Base-by-base conservation (phyloP, 1,140 invertebrate species). In the Aphidius ervi region DNA sequence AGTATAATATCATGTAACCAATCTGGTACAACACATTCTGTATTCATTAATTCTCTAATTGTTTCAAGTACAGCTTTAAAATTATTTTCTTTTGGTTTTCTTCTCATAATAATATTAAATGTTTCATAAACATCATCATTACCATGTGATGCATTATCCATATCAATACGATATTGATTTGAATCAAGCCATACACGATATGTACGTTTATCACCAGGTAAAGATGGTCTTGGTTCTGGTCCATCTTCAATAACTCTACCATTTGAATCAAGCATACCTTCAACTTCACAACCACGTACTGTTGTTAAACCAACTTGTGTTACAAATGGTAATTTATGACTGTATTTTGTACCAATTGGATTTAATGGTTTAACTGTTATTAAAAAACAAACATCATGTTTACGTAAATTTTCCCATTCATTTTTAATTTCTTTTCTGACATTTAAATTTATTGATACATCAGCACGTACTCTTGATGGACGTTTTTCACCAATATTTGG, bases 1-100 rank as follows among this genome's bases (percentile, higher is more conserved):
- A 99, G 83, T 58, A 99, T 92, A 64, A 99, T 92, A 75, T 99
- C 95, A 72, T 98, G 93, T 5, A 99, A 81, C 98, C 98, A 99
- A 69, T 98, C 91, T 0, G 98, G 98, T 1, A 99, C 97, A 16
- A 99, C 96, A 79, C 95, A 99, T 74, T 98, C 92, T 0, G 96
- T 98, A 73, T 99, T 99, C 95, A 99, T 99, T 52, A 99, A 83
- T 78, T 98, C 94, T 5, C 97, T 81, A 64, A 99, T 99, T 0
- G 98, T 99, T 79, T 99, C 95, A 63, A 99, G 76, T 7, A 99
- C 98, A 1, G 97, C 97, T 81, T 99, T 95, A 75, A 99, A 99
- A 79, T 99, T 99, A 74, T 99, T 99, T 76, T 99, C 95, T 75
- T 99, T 99, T 0, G 98, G 97, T 78, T 98, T 98, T 39, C 98